Base-by-base conservation (phyloP, 30 jellyfish, hydroid and myxozoan species). In the Turritopsis dohrnii region DNA sequence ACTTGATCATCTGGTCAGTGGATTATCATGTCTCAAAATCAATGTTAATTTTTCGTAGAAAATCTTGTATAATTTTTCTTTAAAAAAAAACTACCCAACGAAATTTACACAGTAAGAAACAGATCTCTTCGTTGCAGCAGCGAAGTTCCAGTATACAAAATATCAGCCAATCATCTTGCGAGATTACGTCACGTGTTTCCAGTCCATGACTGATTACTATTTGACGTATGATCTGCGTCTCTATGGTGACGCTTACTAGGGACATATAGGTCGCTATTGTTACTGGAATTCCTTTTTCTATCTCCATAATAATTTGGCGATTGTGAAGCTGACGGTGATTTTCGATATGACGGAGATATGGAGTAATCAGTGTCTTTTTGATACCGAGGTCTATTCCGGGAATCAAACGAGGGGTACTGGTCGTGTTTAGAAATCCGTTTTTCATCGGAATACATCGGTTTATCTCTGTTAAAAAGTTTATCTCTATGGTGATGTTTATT, bases 291-390 rank as follows among this genome's bases (percentile, higher is more conserved):
- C 21, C 85, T 53, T 19, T 53, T 77, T 52, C 85, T 26, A 77
- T 77, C 85, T 1, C 29, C 85, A 24, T 77, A 77, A 77, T 52
- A 28, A 29, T 16, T 19, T 30, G 85, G 85, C 41, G 85, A 77
- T 28, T 28, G 85, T 16, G 85, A 77, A 8, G 76, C 85, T 4
- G 85, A 77, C 41, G 85, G 85, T 26, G 85, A 75, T 75, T 75
- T 75, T 75, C 25, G 17, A 22, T 27, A 75, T 1, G 83, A 75
- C 17, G 83, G 83, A 28, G 83, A 77, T 24, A 60, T 77, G 0
- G 66, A 77, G 30, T 17, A 19, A 26, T 77, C 79, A n/a, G 21
- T 21, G 21, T 77, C 85, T 21, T 66, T 30, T 19, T 77, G 71
- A 0, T 77, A 60, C 9, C 85, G 85, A 22, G 85, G 85, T 8